Evolutionary conservation across 2,113 vertebrate species (phyloP).

Genomic region (Stigmatopora argus): DNA sequence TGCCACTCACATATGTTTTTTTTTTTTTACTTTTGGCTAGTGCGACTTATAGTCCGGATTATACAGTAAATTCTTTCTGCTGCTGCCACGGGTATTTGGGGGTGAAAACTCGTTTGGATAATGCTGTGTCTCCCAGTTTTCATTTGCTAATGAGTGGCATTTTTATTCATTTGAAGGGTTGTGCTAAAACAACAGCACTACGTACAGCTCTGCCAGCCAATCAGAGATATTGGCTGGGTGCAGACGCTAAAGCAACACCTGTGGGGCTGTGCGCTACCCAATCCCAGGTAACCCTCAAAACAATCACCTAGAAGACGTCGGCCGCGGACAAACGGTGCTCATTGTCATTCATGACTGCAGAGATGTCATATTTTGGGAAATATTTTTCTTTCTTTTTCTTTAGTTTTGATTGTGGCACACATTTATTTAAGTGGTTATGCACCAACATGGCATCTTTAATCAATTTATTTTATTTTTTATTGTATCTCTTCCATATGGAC

Average conservation of each 20-base stretch:
- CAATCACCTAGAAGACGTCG: constrained; percentile 23
- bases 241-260: constrained; percentile 80
- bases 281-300: constrained; percentile 70
- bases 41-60: neutral
- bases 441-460: constrained; percentile 15
- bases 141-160: constrained; percentile 70
- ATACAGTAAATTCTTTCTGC: constrained; percentile 17
- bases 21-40: too few species aligned
- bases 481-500: constrained; percentile 76
- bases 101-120: constrained; percentile 41
- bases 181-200: constrained; percentile 80
- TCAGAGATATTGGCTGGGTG: constrained; percentile 78
- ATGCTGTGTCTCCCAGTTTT: constrained; percentile 51
- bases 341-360: constrained; percentile 50
- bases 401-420: constrained; percentile 34
- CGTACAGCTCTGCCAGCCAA: constrained; percentile 79
- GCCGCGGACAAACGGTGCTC: constrained; percentile 44
- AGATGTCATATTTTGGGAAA: constrained; percentile 29
- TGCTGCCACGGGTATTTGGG: constrained; percentile 22
- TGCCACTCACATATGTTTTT: too few species aligned
- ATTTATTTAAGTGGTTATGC: constrained; percentile 33
- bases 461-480: constrained; percentile 19
- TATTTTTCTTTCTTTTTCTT: constrained; percentile 27
- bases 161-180: constrained; percentile 76
- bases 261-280: constrained; percentile 74